Base-by-base conservation (phyloP, 2,888 invertebrate species). In the Theretra japonica region DNA sequence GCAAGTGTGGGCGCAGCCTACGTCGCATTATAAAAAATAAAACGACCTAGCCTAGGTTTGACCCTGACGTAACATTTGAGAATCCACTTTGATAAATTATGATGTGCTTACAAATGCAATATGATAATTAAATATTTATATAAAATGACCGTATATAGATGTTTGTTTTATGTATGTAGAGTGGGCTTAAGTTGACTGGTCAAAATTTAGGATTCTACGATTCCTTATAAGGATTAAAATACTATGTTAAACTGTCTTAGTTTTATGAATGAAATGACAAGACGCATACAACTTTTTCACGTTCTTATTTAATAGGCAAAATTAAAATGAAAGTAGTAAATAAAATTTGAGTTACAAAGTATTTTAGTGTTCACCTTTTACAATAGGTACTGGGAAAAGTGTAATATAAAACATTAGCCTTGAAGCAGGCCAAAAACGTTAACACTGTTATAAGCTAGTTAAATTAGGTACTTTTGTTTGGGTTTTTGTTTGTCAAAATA, bases 1-100 rank as follows among this genome's bases (percentile, higher is more conserved):
- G 77, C 71, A 73, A 79, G 82, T 83, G 91, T 91, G 88, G 92
- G 92, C 88, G 90, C 90, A 79, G 81, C 91, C 91, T 90, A 91
- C 91, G 85, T 87, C 77, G 73, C 78, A 78, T 79, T 80, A 87
- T 85, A 85, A 88, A 86, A 88, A 87, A 84, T 82, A 82, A 83
- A 82, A 80, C 83, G 84, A 85, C 79, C 80, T 83, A 84, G 82
- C 78, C 85, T 85, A 85, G 84, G 80, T 82, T 85, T 83, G 82
- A 78, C 83, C 78, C 80, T 90, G 88, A 87, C 82, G 85, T 84
- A 86, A 88, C 80, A 80, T 81, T 83, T 79, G 76, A 82, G 80
- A 81, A 82, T 53, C 53, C 53, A 53, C 53, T 53, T 53, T 53
- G 76, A 77, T 56, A 65, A 65, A 62, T 62, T 23, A 65, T 70